phyloP scores from a whole-genome alignment of 2,113 vertebrate genomes.

The Hippotragus niger region DNA sequence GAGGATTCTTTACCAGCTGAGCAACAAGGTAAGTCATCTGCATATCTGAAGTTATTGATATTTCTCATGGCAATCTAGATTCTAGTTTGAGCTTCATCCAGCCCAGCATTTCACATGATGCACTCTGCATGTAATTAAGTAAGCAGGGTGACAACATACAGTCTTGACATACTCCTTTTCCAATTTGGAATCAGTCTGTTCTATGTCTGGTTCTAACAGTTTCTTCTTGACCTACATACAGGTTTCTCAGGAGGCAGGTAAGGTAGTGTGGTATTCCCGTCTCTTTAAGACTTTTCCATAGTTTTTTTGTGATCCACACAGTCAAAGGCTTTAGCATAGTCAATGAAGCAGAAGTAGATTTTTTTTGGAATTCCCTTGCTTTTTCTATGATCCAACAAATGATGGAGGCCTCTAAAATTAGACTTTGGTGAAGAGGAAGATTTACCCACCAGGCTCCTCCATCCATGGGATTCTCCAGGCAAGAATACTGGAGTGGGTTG shows the following conservation, averaged over 20 bases:
- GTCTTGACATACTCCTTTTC: fast-evolving
- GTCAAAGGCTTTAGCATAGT: neutral
- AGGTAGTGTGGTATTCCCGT: neutral
- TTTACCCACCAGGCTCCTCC: neutral
- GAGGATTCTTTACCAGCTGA: neutral
- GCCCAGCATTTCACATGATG: neutral
- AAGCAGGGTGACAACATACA: neutral
- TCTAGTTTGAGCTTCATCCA: neutral
- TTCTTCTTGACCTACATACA: neutral
- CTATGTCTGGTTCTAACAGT: neutral
- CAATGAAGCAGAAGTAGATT: neutral
- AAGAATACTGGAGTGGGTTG: neutral
- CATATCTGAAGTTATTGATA: neutral
- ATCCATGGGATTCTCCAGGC: neutral
- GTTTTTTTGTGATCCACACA: neutral
- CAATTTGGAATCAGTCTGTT: neutral
- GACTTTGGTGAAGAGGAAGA: neutral
- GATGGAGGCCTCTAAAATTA: neutral
- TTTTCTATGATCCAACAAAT: neutral
- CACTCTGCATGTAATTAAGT: neutral
- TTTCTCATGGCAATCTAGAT: neutral
- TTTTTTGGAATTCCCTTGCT: neutral
- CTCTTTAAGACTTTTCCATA: neutral
- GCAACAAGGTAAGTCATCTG: neutral
- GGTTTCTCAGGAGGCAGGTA: neutral